Evolutionary conservation across 2,797 vertebrate genomes (phyloP), one percentile per base, ranked within the genome.

Genomic region (Heliangelus exortis): DNA sequence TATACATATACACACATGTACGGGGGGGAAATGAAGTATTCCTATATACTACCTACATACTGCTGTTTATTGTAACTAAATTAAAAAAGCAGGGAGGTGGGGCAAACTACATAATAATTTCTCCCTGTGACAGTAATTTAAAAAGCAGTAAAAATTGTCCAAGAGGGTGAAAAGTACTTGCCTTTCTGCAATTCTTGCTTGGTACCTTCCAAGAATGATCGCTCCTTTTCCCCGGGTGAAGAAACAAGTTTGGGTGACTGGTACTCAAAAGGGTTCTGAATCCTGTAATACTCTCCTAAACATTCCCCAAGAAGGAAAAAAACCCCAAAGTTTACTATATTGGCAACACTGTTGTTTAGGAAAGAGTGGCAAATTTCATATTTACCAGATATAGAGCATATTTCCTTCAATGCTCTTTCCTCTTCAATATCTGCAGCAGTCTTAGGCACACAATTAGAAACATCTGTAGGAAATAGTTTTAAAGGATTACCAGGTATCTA

Each of bases 341-440:
- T 84, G 36, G 11, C 85, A 80, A 55, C 7, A 61, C 10, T 54
- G 62, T 19, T 75, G 25, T 68, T 72, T 36, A 45, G 25, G 20
- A 86, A 94, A 69, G n/a, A 67, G 80, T 28, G 9, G 84, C 68
- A 63, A 36, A 82, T 72, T 67, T 75, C 20, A 73, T 83, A 91
- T 92, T 97, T 97, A 97, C 97, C 97, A 89, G 97, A 96, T 95
- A 96, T 97, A 79, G 96, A 94, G 85, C 97, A 98, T 68, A 97
- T 97, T 88, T 97, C 97, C 72, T 96, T 97, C 96, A 98, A 97
- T 91, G 96, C 95, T 95, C 93, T 96, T 97, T 98, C 97, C 87
- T 98, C 97, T 95, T 98, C 97, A 61, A 97, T 96, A 77, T 98
- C 97, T 95, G 90, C 95, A 72, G 95, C 90, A 58, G 95, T 97